These are phyloP conservation scores for Chloroceryle amazona DNA, from an alignment of 2,797 vertebrate genomes.

Conservation along the genomic window DNA sequence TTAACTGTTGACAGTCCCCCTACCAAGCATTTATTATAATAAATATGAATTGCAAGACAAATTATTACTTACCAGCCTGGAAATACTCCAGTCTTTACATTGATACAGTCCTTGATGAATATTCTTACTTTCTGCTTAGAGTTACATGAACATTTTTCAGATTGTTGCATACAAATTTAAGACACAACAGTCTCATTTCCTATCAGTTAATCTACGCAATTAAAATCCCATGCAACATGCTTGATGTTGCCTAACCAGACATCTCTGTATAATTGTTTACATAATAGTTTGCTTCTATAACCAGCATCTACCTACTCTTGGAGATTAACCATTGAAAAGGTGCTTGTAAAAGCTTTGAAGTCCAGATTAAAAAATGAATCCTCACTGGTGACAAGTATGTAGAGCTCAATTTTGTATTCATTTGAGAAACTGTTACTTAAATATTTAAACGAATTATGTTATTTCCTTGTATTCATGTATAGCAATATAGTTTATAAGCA, in stretches of 20 bases:
- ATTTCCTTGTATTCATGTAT: not conserved
- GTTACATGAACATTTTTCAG: not conserved
- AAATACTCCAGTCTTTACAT: not conserved
- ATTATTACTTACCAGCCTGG: not conserved
- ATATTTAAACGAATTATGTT: not conserved
- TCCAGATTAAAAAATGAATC: not conserved
- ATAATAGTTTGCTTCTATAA: not conserved
- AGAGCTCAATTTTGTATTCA: not conserved
- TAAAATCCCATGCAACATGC: not conserved
- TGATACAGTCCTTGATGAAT: not conserved
- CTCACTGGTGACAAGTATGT: not conserved
- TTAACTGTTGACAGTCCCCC: conserved; percentile 29
- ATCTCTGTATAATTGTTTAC: not conserved
- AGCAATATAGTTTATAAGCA: not conserved
- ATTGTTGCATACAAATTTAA: not conserved
- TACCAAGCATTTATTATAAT: conserved; percentile 23
- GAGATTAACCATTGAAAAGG: not conserved
- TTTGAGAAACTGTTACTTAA: not conserved
- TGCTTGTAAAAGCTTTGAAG: not conserved
- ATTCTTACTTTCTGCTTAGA: not conserved
- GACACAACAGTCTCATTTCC: not conserved
- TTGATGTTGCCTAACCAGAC: not conserved
- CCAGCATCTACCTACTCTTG: not conserved
- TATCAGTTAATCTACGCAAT: not conserved
- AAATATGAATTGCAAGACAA: conserved; percentile 17